phyloP scores from a whole-genome alignment of 2,113 vertebrate genomes.

The Nibea coibor region DNA sequence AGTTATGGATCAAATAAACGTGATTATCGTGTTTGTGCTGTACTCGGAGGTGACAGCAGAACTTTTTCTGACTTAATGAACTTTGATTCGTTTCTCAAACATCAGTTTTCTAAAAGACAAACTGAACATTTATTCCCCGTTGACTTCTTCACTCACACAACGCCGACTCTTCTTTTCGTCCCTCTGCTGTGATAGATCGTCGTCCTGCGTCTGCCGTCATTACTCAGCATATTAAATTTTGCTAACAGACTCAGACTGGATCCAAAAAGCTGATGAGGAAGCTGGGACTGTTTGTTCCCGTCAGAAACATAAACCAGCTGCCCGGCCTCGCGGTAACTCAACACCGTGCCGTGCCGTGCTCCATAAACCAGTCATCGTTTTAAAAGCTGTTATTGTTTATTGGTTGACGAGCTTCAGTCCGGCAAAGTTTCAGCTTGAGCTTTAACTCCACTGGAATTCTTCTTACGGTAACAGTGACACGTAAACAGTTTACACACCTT shows the following conservation, averaged over 20 bases:
- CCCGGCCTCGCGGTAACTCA: not conserved
- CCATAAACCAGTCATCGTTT: not conserved
- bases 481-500: no score
- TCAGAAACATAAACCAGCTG: conserved; percentile 4
- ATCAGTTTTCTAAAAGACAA: conserved; percentile 2
- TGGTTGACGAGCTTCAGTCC: no score
- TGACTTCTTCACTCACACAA: not conserved
- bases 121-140: conserved; percentile 4
- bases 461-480: no score
- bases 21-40: no score
- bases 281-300: not conserved
- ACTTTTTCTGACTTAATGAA: not conserved
- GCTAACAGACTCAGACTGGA: conserved; percentile 1
- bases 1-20: no score
- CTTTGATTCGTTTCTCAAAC: not conserved
- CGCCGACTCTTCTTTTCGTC: not conserved
- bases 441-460: no score
- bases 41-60: no score
- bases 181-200: conserved; percentile 27
- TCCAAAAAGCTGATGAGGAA: conserved; percentile 33
- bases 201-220: conserved; percentile 14
- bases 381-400: not conserved
- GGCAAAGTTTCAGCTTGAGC: no score
- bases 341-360: no score
- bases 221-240: conserved; percentile 46